Conservation (phyloP, 2,113 vertebrate genomes). For the Pavo muticus region DNA sequence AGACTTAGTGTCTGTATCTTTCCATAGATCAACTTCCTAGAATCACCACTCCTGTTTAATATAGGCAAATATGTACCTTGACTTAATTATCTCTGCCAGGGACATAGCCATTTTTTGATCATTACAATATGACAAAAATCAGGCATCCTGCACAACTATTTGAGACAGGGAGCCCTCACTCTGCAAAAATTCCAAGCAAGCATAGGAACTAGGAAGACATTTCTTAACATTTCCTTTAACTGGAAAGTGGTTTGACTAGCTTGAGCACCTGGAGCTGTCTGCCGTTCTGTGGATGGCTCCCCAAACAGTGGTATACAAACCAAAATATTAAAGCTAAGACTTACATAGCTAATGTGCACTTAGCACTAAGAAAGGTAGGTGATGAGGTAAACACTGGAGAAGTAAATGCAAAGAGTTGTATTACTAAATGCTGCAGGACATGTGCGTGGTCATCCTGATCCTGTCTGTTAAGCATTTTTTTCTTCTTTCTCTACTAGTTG, state of each 20-base stretch:
- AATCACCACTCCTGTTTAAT: constrained; percentile 31
- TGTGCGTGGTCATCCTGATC: not conserved
- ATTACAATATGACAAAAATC: not conserved
- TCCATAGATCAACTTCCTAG: constrained; percentile 44
- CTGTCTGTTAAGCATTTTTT: not conserved
- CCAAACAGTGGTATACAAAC: not conserved
- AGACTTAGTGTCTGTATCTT: constrained; percentile 29
- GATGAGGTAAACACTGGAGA: not conserved
- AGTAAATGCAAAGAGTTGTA: not conserved
- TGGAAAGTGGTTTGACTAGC: not conserved
- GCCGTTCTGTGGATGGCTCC: not conserved
- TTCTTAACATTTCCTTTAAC: not conserved
- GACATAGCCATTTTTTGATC: not conserved
- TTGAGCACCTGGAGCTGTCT: not conserved
- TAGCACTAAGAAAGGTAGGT: not conserved
- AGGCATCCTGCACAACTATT: not conserved
- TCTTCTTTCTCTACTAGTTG: not conserved
- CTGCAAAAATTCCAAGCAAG: not conserved
- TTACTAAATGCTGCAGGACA: not conserved
- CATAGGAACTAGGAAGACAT: not conserved
- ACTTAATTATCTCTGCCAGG: not conserved
- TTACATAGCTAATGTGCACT: not conserved
- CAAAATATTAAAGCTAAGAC: not conserved
- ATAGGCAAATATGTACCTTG: not conserved
- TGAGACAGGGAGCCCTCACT: not conserved